These are phyloP conservation scores for Spialia ferax DNA, from an alignment of 2,888 invertebrate species.

Conservation along the genomic window DNA sequence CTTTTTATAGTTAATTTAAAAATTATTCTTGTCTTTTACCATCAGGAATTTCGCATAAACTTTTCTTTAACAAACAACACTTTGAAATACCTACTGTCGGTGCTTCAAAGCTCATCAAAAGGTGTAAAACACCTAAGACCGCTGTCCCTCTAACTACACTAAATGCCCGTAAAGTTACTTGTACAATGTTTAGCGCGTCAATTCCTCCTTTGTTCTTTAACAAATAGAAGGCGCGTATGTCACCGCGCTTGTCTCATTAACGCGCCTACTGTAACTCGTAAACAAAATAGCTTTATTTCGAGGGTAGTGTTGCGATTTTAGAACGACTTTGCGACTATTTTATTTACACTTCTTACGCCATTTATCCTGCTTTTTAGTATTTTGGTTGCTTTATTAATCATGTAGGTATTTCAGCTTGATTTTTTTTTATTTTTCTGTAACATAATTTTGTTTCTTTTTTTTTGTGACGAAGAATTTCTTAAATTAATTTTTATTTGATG, in stretches of 20 bases:
- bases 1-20: too few relatives aligned
- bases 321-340: conserved; percentile 28
- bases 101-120: background rate
- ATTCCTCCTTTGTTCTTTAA: conserved; percentile 45
- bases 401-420: too few relatives aligned
- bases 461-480: too few relatives aligned
- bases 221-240: conserved; percentile 44
- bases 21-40: background rate
- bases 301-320: conserved; percentile 22
- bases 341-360: background rate
- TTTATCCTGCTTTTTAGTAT: too few relatives aligned
- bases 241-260: conserved; percentile 52
- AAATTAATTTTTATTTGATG: too few relatives aligned
- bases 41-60: background rate
- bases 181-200: conserved; percentile 39
- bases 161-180: conserved; percentile 33
- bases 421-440: too few relatives aligned
- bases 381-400: too few relatives aligned
- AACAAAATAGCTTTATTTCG: conserved; percentile 40
- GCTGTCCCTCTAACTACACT: conserved; percentile 7
- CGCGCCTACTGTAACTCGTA: conserved; percentile 44
- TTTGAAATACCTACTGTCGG: conserved; percentile 14
- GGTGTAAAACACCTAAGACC: conserved; percentile 13
- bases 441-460: too few relatives aligned
- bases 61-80: conserved; percentile 1